Conservation (phyloP, 2,113 vertebrate species). For the Etheostoma cragini region DNA sequence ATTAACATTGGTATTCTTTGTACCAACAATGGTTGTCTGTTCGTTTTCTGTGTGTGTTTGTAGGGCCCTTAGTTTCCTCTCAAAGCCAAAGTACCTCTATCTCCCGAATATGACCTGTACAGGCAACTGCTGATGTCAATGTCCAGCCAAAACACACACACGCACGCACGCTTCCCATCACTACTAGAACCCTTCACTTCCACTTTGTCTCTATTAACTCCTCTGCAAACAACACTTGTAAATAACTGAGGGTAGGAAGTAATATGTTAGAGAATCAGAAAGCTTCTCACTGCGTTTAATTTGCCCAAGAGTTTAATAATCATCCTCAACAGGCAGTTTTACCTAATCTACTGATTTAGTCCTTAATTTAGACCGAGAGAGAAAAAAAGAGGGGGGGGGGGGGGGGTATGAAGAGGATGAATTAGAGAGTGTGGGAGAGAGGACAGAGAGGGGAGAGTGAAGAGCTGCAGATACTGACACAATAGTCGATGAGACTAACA, state of each 20-base stretch:
- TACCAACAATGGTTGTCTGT: constrained; percentile 22
- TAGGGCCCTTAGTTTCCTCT: constrained; percentile 66
- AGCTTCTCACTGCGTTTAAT: constrained; percentile 20
- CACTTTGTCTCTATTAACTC: constrained; percentile 54
- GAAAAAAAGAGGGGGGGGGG: constrained; percentile 9
- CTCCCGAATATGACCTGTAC: constrained; percentile 58
- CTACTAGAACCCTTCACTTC: constrained; percentile 26
- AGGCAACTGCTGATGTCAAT: constrained; percentile 23
- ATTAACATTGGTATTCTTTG: constrained; percentile 35
- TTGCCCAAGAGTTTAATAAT: constrained; percentile 32
- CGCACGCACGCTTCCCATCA: too few species aligned
- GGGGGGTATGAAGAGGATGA: constrained; percentile 59
- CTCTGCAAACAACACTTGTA: constrained; percentile 53
- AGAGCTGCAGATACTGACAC: constrained; percentile 53
- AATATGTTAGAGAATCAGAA: constrained; percentile 28
- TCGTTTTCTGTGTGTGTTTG: neutral
- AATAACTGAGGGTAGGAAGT: constrained; percentile 5
- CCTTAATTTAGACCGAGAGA: constrained; percentile 48
- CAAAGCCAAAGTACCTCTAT: constrained; percentile 57
- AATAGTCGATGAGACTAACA: constrained; percentile 42
- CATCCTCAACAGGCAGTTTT: constrained; percentile 32
- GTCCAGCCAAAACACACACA: constrained; percentile 32
- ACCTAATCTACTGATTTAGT: constrained; percentile 59
- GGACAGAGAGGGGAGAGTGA: constrained; percentile 58
- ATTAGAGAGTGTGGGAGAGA: constrained; percentile 42